Evolutionary conservation across 2,113 vertebrate genomes (phyloP).

Genomic region (Leucopsar rothschildi): DNA sequence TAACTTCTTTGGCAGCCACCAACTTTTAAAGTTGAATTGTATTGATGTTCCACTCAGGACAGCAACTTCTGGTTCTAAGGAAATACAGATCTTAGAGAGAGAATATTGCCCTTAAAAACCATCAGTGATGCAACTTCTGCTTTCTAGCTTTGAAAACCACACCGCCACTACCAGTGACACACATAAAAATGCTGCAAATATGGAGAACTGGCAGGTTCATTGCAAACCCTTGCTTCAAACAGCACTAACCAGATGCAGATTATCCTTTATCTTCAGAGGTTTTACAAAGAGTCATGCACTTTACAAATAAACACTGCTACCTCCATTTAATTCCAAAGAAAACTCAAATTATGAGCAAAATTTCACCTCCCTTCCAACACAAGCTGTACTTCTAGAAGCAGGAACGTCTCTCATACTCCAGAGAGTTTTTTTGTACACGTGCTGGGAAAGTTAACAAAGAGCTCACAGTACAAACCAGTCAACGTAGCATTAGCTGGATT

Average conservation of each 20-base stretch:
- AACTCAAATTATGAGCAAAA: not conserved
- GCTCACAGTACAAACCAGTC: not conserved
- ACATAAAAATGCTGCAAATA: not conserved
- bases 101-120: not conserved
- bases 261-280: not conserved
- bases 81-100: not conserved
- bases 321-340: not conserved
- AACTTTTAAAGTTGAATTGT: not conserved
- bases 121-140: not conserved
- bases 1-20: not conserved
- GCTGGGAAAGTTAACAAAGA: not conserved
- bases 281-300: not conserved
- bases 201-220: not conserved
- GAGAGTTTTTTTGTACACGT: not conserved
- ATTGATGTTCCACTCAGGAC: not conserved
- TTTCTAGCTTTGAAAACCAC: not conserved
- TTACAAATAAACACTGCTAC: not conserved
- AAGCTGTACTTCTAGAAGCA: not conserved
- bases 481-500: not conserved
- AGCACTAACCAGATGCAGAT: not conserved
- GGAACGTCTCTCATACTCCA: not conserved
- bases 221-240: not conserved
- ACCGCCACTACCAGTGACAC: not conserved
- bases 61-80: not conserved
- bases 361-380: not conserved